Evolutionary conservation across 2,888 invertebrate species (phyloP).

Genomic region (Platypus cylindrus): DNA sequence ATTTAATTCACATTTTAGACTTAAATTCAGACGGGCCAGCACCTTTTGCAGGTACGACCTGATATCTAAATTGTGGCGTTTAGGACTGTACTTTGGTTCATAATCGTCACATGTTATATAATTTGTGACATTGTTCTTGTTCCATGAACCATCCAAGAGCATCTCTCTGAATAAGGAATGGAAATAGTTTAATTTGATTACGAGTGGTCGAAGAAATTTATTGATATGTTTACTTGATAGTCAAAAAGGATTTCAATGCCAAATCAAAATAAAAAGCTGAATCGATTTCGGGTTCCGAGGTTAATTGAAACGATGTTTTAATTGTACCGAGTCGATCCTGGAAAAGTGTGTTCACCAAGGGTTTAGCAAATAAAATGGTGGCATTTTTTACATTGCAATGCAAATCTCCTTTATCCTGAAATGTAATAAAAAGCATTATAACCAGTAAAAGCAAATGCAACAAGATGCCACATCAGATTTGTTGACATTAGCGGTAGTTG

Average conservation of each 20-base stretch:
- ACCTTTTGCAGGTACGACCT: conserved; percentile 54
- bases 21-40: too few species aligned
- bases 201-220: background rate
- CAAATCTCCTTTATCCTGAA: conserved; percentile 44
- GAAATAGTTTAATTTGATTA: background rate
- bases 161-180: conserved; percentile 43
- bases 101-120: conserved; percentile 70
- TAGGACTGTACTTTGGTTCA: conserved; percentile 64
- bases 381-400: conserved; percentile 66
- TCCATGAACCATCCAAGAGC: conserved; percentile 60
- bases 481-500: too few species aligned
- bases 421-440: too few species aligned
- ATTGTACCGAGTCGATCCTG: conserved; percentile 59
- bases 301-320: conserved; percentile 58
- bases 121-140: conserved; percentile 46
- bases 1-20: too few species aligned
- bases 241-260: conserved; percentile 55
- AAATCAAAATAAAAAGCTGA: conserved; percentile 84
- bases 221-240: conserved; percentile 49
- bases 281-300: conserved; percentile 59
- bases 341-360: conserved; percentile 53
- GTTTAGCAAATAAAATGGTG: conserved; percentile 61
- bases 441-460: too few species aligned
- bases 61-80: conserved; percentile 52
- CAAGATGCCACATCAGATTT: too few species aligned